A percentile compares a stretch with the other conserved stretches of the same genome.
phyloP scores from a whole-genome alignment of 53 echinoderm and acorn worm species.

The Astropecten irregularis region DNA sequence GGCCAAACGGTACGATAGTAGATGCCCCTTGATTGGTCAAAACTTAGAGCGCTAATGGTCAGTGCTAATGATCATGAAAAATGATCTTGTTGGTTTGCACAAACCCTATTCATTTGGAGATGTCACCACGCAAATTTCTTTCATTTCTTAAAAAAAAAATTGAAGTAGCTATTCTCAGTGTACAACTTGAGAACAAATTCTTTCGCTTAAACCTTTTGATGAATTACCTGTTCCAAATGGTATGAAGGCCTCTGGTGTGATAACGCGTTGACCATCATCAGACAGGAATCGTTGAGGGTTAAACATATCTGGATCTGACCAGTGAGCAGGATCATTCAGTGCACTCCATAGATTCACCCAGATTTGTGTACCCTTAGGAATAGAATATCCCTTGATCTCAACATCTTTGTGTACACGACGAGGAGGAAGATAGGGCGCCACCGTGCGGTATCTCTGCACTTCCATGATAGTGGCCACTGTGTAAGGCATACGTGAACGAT shows the following conservation, averaged over 20 bases:
- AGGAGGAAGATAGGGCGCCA: conserved; percentile 49
- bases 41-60: too few species aligned
- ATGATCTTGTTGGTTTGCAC: too few species aligned
- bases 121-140: too few species aligned
- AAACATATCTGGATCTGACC: conserved; percentile 26
- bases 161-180: too few species aligned
- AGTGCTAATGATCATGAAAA: too few species aligned
- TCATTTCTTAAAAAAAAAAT: too few species aligned
- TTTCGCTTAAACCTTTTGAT: too few species aligned
- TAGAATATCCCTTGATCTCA: conserved; percentile 12
- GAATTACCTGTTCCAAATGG: conserved; percentile 45
- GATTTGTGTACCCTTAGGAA: conserved; percentile 44
- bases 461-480: conserved; percentile 54
- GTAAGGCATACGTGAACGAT: conserved; percentile 52
- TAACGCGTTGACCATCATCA: conserved; percentile 26
- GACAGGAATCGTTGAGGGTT: conserved; percentile 36
- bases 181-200: too few species aligned
- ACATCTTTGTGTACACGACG: conserved; percentile 10
- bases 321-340: conserved; percentile 26
- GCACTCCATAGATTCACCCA: conserved; percentile 31
- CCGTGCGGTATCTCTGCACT: conserved; percentile 47
- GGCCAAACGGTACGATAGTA: too few species aligned
- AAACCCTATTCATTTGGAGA: too few species aligned
- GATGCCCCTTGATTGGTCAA: too few species aligned
- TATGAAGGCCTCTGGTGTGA: conserved; percentile 46